Base-by-base conservation (phyloP, 2,888 invertebrate genomes). In the Drosophila atripex region DNA sequence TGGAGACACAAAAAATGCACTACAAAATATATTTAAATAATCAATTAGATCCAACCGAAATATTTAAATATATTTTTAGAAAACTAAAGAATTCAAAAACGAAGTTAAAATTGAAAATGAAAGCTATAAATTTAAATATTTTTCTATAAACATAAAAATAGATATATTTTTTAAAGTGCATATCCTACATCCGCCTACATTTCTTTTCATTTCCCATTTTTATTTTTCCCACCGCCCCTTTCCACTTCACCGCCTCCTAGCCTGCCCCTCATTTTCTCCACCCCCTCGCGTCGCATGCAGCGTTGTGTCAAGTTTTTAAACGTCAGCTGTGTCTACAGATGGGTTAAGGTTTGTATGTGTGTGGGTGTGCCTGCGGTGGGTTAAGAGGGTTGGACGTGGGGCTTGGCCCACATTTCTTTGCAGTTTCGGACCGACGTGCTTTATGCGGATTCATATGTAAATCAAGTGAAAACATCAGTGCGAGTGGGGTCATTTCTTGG, bases 371-470 rank as follows among this genome's bases (percentile, higher is more conserved):
- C 16, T 23, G 2, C 30, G 32, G 39, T 39, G 71, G 51, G 61
- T 32, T 61, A 35, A 53, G 53, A 47, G 64, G 38, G 46, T 14
- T 14, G 65, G 64, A 39, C 43, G 35, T 30, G 52, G 23, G 54
- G 54, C 71, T 55, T 76, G 79, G 71, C 70, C 70, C 55, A 76
- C 74, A 76, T 82, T 76, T 74, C 64, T 70, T 78, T 68, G 59
- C 58, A 56, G 52, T 73, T 60, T 76, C 70, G 51, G 43, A 72
- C 68, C 61, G 65, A 25, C 71, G 51, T 72, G 65, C 68, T 71
- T 75, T 75, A 80, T 80, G 78, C 71, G 76, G 64, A 76, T 76
- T 78, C 75, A 71, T 75, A 79, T 79, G 83, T 76, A 82, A 79
- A 79, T 79, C 65, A 78, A 72, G 60, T 56, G 56, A 72, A 72